Conservation (phyloP, 2,797 vertebrate species). For the Lepilemur septentrionalis region DNA sequence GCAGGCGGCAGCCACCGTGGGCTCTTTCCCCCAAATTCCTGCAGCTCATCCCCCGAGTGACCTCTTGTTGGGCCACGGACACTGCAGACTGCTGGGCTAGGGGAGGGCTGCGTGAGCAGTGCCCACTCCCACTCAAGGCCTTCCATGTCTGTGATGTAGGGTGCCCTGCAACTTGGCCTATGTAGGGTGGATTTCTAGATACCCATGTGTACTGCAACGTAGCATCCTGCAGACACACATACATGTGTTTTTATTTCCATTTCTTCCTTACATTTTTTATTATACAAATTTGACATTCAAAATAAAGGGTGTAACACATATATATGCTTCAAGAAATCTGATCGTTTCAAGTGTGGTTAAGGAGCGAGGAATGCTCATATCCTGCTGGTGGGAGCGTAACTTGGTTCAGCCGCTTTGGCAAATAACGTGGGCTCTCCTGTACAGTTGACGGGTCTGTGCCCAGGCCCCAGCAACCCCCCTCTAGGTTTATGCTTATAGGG, state of each 20-base stretch:
- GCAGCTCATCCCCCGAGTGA: conserved; percentile 65
- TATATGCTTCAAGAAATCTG: background rate
- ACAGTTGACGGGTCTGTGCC: background rate
- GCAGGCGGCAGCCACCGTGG: background rate
- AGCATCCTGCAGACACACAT: background rate
- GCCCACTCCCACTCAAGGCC: background rate
- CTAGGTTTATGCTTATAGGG: background rate
- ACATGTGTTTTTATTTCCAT: background rate
- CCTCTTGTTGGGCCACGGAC: background rate
- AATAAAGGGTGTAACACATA: background rate
- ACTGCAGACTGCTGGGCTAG: background rate
- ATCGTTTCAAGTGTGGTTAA: background rate
- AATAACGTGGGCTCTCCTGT: background rate
- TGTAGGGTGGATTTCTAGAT: background rate
- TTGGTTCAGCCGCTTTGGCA: background rate
- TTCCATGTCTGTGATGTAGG: background rate
- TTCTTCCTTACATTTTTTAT: background rate
- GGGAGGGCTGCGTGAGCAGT: background rate
- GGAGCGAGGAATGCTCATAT: rapidly evolving
- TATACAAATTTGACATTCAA: background rate
- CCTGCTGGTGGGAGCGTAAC: background rate
- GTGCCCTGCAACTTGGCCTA: background rate
- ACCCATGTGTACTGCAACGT: rapidly evolving
- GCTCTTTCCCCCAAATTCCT: conserved; percentile 68
- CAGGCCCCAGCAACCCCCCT: background rate